Evolutionary conservation across 1,140 invertebrate species (phyloP), one percentile per base, ranked within the genome.

Genomic region (Stegodyphus mimosarum): DNA sequence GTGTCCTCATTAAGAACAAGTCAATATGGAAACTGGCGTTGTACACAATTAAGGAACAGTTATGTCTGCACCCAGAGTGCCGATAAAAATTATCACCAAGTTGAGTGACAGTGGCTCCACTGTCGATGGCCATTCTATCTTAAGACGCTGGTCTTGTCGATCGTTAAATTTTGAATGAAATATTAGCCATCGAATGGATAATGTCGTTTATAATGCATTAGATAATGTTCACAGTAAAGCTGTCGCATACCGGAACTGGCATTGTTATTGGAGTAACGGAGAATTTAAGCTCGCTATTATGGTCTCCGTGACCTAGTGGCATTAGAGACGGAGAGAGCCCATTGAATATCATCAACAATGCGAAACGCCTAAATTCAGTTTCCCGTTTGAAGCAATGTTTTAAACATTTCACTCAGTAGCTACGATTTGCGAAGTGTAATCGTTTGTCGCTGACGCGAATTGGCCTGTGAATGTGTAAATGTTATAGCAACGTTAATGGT

Each of bases 111-210:
- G 60, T 18, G 53, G 48, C 18, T 9, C 6, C 33, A 64, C 18
- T n/a, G 50, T 69, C 49, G 15, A 33, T 50, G 33, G 75, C 3
- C 55, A 76, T 64, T 76, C 74, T 64, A 49, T 76, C 74, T 66
- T 50, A 33, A n/a, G 60, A 76, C 33, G 13, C 17, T 52, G 33
- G 7, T 53, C 50, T 52, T 69, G 67, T 11, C 77, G 66, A 79
- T 79, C 77, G 66, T 70, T 79, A 79, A 50, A 51, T 79, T 81
- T 81, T 81, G 78, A 81, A 81, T 81, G 69, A 81, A 81, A 81
- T 81, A 81, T 81, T 67, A 81, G 69, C 53, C 66, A 6, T 81
- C 69, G 78, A 81, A 72, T 63, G 5, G 78, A 69, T 17, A 78
- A 50, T 67, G 15, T 63, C 78, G 72, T 81, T 81, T 81, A 81